phyloP scores from a whole-genome alignment of 2,113 vertebrate genomes.

The Gulo gulo region DNA sequence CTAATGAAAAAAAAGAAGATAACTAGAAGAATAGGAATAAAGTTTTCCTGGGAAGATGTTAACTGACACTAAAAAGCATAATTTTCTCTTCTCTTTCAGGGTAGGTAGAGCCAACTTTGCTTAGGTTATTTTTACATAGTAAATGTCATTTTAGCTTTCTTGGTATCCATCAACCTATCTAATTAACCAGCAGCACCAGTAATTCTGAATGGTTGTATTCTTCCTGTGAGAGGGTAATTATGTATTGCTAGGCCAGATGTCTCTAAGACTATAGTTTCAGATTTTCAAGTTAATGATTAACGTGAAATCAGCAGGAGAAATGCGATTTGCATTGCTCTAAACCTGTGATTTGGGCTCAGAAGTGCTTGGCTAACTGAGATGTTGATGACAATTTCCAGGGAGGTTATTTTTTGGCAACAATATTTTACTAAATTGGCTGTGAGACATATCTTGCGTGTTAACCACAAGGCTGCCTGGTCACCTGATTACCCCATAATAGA shows the following conservation, averaged over 20 bases:
- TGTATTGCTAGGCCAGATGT: neutral
- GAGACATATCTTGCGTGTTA: neutral
- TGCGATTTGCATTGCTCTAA: neutral
- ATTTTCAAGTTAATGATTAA: slow-evolving; percentile 16
- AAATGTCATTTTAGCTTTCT: neutral
- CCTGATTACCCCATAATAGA: neutral
- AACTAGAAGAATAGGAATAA: neutral
- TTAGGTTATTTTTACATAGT: slow-evolving; percentile 7
- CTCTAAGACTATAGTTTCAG: neutral
- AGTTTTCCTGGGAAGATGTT: neutral
- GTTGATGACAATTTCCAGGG: neutral
- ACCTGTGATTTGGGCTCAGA: neutral
- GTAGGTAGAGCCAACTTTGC: neutral
- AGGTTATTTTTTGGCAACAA: neutral
- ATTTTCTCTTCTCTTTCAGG: neutral
- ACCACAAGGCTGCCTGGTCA: neutral
- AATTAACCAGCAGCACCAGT: neutral
- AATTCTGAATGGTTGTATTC: neutral
- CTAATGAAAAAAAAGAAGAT: neutral
- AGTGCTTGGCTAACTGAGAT: neutral
- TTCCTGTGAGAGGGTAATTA: slow-evolving; percentile 25
- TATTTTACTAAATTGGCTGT: neutral
- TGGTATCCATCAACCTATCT: neutral
- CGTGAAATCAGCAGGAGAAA: neutral
- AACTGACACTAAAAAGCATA: neutral